Evolutionary conservation across 1,140 invertebrate species (phyloP), one percentile per base, ranked within the genome.

Genomic region (Triops cancriformis): DNA sequence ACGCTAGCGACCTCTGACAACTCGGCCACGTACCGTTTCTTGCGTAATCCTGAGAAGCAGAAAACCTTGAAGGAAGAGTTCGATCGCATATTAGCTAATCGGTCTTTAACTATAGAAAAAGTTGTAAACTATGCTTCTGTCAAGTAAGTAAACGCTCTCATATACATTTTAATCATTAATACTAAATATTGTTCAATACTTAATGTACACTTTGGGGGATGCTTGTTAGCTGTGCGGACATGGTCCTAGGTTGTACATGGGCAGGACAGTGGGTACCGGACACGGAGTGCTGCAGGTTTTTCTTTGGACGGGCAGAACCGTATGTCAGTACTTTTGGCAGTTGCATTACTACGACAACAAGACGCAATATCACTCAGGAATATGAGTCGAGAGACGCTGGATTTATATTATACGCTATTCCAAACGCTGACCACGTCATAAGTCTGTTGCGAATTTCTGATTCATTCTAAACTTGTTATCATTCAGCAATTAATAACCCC

Each of bases 61-160:
- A 14, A 78, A 23, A 11, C 12, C 7, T 27, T 78, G 73, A 41
- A 78, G 42, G 72, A 27, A 26, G 10, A 73, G 14, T 78, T 73
- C n/a, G 10, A 74, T 7, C n/a, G 26, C 7, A 26, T 78, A 26
- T 74, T 73, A 37, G 42, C 27, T 7, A 78, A 78, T 23, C 26
- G 51, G 18, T 64, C 51, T 64, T 64, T n/a, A 18, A 73, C 77
- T 18, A 78, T 78, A 10, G 27, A 73, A 41, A 72, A 78, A 14
- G 73, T 78, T 14, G 73, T 73, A 31, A 72, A 78, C 2, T n/a
- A 31, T 23, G 73, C 72, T n/a, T 45, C 77, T 14, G 1, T 78
- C 23, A 78, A 73, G 77, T 78, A 28, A 10, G 6, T 18, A 64
- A 64, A 5, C 9, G 6, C 7, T 64, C 18, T 18, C 23, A 12